These are phyloP conservation scores for Cheilosia soror DNA, from an alignment of 2,888 invertebrate species.

Conservation along the genomic window DNA sequence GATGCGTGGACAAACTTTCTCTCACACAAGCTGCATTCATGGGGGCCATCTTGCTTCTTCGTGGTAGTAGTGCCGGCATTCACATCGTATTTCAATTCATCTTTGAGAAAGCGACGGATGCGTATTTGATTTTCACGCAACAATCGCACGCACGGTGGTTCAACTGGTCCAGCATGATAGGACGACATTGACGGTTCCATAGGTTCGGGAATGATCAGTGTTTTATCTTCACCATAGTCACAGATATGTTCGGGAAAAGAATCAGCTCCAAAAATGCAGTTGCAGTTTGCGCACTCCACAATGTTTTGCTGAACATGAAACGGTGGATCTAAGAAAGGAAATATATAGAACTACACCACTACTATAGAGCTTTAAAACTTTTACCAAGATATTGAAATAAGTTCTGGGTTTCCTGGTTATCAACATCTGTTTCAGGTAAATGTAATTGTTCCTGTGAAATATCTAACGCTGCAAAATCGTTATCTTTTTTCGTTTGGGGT, in stretches of 20 bases:
- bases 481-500: not conserved
- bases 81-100: constrained; percentile 81
- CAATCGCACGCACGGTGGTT: constrained; percentile 79
- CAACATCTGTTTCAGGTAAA: constrained; percentile 1
- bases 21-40: constrained; percentile 82
- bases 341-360: too few relatives aligned
- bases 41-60: constrained; percentile 79
- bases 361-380: not conserved
- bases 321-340: constrained; percentile 23
- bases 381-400: constrained; percentile 35
- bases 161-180: constrained; percentile 67
- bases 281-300: constrained; percentile 80
- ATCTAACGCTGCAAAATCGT: not conserved
- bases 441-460: not conserved
- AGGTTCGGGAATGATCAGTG: constrained; percentile 75
- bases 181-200: constrained; percentile 73
- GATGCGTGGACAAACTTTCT: constrained; percentile 83
- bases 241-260: constrained; percentile 80
- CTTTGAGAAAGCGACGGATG: constrained; percentile 81
- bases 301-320: constrained; percentile 45
- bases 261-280: constrained; percentile 77
- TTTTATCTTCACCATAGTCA: constrained; percentile 78
- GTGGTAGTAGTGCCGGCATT: constrained; percentile 71
- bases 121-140: constrained; percentile 82
- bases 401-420: constrained; percentile 26